Conservation (phyloP, 1,140 invertebrate genomes). For the Epicauta chinensis region DNA sequence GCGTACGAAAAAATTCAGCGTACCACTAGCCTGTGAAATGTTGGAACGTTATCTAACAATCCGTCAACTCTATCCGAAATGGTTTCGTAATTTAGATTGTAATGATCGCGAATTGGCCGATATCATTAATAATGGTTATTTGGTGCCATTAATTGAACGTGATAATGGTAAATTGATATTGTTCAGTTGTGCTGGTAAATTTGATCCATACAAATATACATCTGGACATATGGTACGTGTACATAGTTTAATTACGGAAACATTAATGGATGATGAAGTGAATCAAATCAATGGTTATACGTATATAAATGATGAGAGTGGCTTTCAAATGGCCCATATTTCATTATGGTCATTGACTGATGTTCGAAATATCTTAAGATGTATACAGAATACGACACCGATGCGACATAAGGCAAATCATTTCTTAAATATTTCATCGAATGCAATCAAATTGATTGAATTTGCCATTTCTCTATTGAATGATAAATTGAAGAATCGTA, state of each 20-base stretch:
- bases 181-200: constrained; percentile 62
- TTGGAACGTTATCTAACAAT: constrained; percentile 78
- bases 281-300: constrained; percentile 72
- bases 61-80: constrained; percentile 70
- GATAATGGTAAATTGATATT: constrained; percentile 69
- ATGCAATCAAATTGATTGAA: constrained; percentile 70
- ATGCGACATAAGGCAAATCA: constrained; percentile 81
- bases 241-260: constrained; percentile 69
- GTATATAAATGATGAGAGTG: constrained; percentile 78
- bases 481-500: constrained; percentile 71
- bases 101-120: constrained; percentile 63
- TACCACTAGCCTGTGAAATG: constrained; percentile 77
- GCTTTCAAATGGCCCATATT: constrained; percentile 73
- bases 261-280: constrained; percentile 71
- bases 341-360: constrained; percentile 75
- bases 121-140: constrained; percentile 74
- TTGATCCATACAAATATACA: constrained; percentile 68
- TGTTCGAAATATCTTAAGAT: constrained; percentile 68
- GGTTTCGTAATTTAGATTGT: constrained; percentile 73
- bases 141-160: constrained; percentile 68
- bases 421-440: constrained; percentile 73
- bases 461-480: constrained; percentile 70
- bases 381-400: constrained; percentile 79
- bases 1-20: constrained; percentile 78
- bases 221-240: constrained; percentile 69